A percentile compares a stretch with the other conserved stretches of the same genome.
These are phyloP conservation scores for Ophthalmolycus amberensis DNA, from an alignment of 2,113 vertebrate species.

Conservation along the genomic window DNA sequence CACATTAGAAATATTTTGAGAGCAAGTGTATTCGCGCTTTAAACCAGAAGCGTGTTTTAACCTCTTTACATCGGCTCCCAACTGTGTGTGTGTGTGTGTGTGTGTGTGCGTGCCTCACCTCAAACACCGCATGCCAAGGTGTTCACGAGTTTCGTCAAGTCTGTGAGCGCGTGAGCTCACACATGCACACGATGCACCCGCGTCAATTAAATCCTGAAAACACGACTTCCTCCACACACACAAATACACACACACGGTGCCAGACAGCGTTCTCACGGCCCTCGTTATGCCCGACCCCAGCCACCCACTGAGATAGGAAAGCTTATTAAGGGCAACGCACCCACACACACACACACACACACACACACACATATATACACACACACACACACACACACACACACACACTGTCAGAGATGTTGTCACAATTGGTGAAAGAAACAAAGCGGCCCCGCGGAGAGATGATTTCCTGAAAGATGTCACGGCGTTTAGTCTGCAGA, in stretches of 20 bases:
- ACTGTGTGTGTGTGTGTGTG: too few species aligned
- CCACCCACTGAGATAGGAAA: conserved; percentile 56
- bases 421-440: conserved; percentile 44
- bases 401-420: conserved; percentile 29
- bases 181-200: not conserved
- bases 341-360: conserved; percentile 2
- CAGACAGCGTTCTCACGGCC: conserved; percentile 51
- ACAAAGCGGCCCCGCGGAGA: conserved; percentile 25
- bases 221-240: conserved; percentile 7
- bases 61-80: too few species aligned
- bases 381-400: not conserved
- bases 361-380: conserved; percentile 18
- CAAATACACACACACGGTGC: not conserved
- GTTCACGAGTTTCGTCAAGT: conserved; percentile 32
- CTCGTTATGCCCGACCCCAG: conserved; percentile 41
- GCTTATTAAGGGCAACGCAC: conserved; percentile 64
- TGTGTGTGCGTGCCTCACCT: not conserved
- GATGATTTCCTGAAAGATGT: conserved; percentile 22
- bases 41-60: not conserved
- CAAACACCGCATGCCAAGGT: conserved; percentile 24
- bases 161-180: not conserved
- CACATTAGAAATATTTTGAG: not conserved
- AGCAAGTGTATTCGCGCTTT: not conserved
- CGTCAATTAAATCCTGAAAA: conserved; percentile 36
- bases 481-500: not conserved